phyloP scores from a whole-genome alignment of 2,888 invertebrate species.

The Philereme transversata region DNA sequence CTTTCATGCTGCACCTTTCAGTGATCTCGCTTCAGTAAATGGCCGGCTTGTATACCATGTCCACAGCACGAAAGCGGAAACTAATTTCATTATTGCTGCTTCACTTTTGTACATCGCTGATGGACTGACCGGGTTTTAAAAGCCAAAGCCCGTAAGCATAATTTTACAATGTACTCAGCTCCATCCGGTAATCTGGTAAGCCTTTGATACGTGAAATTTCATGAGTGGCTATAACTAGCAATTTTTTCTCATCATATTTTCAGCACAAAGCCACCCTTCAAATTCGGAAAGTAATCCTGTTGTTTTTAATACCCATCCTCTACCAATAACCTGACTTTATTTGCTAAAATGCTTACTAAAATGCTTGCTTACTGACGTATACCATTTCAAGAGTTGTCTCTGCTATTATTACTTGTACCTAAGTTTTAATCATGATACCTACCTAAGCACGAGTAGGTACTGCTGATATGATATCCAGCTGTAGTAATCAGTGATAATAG shows the following conservation, averaged over 20 bases:
- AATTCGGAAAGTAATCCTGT: conserved; percentile 1
- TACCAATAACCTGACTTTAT: neutral
- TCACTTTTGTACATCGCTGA: neutral
- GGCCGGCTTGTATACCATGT: neutral
- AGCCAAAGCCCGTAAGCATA: neutral
- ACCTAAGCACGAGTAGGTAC: no score
- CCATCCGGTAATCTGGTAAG: conserved; percentile 9
- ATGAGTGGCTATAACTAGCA: conserved; percentile 1
- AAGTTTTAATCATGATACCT: no score
- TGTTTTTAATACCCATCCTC: neutral
- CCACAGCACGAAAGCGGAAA: neutral
- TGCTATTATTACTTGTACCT: no score
- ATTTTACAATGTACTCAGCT: neutral
- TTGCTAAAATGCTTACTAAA: neutral
- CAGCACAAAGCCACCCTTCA: conserved; percentile 5
- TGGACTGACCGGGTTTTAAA: conserved; percentile 2
- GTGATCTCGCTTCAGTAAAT: neutral
- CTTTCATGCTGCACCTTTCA: no score
- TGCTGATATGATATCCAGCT: no score
- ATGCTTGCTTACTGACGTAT: no score
- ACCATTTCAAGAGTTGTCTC: no score
- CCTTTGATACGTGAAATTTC: conserved; percentile 14
- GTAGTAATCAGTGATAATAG: no score
- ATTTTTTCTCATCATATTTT: conserved; percentile 9
- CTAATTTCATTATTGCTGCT: neutral